phyloP scores from a whole-genome alignment of 2,888 invertebrate genomes.

The Cosmorhoe ocellata region DNA sequence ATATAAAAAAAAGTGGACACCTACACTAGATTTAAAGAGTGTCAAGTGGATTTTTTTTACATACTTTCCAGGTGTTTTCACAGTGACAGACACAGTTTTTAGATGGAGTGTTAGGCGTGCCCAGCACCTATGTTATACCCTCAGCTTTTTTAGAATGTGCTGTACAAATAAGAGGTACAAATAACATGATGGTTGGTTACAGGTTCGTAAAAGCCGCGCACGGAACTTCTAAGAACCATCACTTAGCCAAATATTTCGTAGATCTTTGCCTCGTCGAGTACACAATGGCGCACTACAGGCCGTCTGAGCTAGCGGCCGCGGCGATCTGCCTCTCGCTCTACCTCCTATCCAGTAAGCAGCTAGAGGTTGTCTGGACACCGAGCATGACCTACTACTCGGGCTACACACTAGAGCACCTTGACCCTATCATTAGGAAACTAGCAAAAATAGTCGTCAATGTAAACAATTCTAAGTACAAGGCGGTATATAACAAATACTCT shows the following conservation, averaged over 20 bases:
- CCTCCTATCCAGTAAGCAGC: constrained; percentile 77
- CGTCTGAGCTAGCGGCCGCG: constrained; percentile 92
- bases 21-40: too few relatives aligned
- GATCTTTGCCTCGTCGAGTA: constrained; percentile 93
- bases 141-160: too few relatives aligned
- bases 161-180: too few relatives aligned
- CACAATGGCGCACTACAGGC: constrained; percentile 87
- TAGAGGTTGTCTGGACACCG: constrained; percentile 85
- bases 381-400: constrained; percentile 89
- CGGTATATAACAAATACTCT: constrained; percentile 86
- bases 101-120: too few relatives aligned
- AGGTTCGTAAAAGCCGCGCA: constrained; percentile 84
- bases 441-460: constrained; percentile 86
- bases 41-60: too few relatives aligned
- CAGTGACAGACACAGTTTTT: too few relatives aligned
- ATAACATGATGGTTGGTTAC: constrained; percentile 14
- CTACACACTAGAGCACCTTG: constrained; percentile 86
- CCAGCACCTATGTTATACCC: too few relatives aligned
- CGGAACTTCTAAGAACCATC: constrained; percentile 85
- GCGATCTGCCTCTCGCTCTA: constrained; percentile 88
- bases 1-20: too few relatives aligned
- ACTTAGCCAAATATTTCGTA: constrained; percentile 94
- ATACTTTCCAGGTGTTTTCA: too few relatives aligned
- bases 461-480: constrained; percentile 87
- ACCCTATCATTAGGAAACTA: constrained; percentile 86